Conservation (phyloP, 2,113 vertebrate genomes). For the Syngnathus scovelli region DNA sequence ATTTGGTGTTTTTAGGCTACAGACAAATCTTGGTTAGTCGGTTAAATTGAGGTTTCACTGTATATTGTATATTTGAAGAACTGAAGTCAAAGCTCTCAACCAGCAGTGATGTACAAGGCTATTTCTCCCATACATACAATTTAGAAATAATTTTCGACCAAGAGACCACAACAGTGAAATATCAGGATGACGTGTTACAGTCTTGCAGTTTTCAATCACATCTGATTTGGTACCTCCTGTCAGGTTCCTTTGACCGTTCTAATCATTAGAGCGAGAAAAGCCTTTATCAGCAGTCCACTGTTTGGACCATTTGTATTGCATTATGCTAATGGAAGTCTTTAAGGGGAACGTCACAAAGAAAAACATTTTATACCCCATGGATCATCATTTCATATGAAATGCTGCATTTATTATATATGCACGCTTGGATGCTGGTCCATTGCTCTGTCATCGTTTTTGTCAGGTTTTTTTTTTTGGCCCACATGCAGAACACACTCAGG, state of each 20-base stretch:
- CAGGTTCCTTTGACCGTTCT: slow-evolving; percentile 34
- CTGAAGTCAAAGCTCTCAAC: neutral
- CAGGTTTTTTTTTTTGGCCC: too few species aligned
- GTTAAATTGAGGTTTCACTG: neutral
- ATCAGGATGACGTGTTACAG: slow-evolving; percentile 13
- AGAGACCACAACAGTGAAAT: slow-evolving; percentile 30
- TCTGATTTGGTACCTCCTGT: slow-evolving; percentile 29
- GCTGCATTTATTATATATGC: neutral
- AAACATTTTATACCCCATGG: neutral
- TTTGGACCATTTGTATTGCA: slow-evolving; percentile 18
- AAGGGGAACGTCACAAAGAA: slow-evolving; percentile 11
- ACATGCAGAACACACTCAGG: too few species aligned
- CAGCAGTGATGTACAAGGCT: neutral
- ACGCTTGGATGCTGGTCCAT: too few species aligned
- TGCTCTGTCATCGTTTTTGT: too few species aligned
- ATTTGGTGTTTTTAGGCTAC: too few species aligned
- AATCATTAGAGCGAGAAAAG: slow-evolving; percentile 40
- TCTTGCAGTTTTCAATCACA: slow-evolving; percentile 44
- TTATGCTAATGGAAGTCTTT: slow-evolving; percentile 26
- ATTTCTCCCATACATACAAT: slow-evolving; percentile 10
- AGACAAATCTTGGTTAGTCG: too few species aligned
- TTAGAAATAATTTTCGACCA: slow-evolving; percentile 21
- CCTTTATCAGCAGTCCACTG: slow-evolving; percentile 39
- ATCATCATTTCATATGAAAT: neutral
- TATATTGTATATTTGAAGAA: slow-evolving; percentile 1